Conservation (phyloP, 2,113 vertebrate genomes). For the Chaetura pelagica region DNA sequence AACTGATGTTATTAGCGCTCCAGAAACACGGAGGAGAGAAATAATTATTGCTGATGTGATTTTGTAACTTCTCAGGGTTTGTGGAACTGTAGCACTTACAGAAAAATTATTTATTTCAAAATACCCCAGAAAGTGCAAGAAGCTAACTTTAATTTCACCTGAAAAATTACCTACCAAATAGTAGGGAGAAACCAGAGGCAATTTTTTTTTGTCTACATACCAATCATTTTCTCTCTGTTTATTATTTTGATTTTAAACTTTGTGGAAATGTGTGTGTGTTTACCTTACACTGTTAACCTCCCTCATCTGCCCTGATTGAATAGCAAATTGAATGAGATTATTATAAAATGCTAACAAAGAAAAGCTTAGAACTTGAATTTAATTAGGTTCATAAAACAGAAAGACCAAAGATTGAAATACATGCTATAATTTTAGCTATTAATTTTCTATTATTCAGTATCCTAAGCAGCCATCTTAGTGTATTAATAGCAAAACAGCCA, state of each 20-base stretch:
- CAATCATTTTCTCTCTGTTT: neutral
- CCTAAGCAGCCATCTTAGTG: accelerated
- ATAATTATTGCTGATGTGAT: neutral
- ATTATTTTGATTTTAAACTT: constrained; percentile 8
- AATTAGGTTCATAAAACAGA: neutral
- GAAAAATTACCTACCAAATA: neutral
- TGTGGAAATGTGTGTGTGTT: neutral
- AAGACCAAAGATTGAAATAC: neutral
- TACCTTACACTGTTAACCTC: neutral
- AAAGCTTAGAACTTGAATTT: neutral
- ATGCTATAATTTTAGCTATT: neutral
- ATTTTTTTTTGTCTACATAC: neutral
- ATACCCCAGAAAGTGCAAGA: neutral
- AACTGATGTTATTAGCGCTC: neutral
- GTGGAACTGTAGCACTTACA: neutral
- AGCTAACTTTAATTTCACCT: neutral
- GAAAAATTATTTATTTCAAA: neutral
- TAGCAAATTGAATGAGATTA: neutral
- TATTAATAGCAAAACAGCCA: neutral
- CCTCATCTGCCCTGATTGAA: neutral
- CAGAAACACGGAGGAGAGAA: neutral
- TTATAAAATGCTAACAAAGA: neutral
- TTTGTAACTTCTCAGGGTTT: neutral
- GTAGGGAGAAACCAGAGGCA: neutral
- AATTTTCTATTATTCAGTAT: neutral